Percentiles rank a stretch among this genome's conserved stretches.
phyloP scores from a whole-genome alignment of 2,113 vertebrate species.

The Caretta caretta region DNA sequence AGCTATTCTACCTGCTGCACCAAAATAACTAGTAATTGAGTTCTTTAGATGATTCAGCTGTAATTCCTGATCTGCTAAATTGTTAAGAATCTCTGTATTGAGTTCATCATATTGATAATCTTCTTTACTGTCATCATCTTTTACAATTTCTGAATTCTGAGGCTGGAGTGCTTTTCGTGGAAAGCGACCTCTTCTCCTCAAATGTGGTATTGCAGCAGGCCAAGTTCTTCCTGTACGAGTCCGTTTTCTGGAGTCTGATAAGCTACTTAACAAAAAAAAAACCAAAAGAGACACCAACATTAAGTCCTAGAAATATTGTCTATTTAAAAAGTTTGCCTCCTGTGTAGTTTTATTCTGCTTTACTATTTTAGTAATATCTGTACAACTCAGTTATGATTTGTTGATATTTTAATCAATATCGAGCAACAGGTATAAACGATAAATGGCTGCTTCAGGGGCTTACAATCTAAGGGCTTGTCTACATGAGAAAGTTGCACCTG shows the following conservation, averaged over 20 bases:
- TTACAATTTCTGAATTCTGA: constrained; percentile 90
- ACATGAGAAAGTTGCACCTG: background rate
- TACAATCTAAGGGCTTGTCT: background rate
- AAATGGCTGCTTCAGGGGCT: background rate
- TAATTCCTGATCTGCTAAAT: constrained; percentile 91
- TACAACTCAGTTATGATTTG: background rate
- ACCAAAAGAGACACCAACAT: background rate
- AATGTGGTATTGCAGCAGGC: constrained; percentile 88
- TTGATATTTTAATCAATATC: background rate
- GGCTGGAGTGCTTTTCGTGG: constrained; percentile 91
- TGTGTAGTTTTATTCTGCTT: background rate
- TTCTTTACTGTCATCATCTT: constrained; percentile 86
- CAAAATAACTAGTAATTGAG: constrained; percentile 98
- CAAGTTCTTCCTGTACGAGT: constrained; percentile 87
- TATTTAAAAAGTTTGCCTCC: background rate
- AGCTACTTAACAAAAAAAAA: constrained; percentile 56
- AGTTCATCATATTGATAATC: constrained; percentile 88
- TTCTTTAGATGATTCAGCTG: constrained; percentile 97
- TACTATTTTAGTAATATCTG: background rate
- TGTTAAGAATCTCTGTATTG: constrained; percentile 93
- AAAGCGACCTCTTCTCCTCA: constrained; percentile 89
- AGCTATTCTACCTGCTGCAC: constrained; percentile 96
- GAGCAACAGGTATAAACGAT: background rate
- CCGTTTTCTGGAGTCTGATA: constrained; percentile 90
- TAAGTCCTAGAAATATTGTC: background rate